Percentiles rank a stretch among this genome's conserved stretches.
These are phyloP conservation scores for Bombus soroeensis DNA, from an alignment of 1,140 invertebrate species.

Conservation along the genomic window DNA sequence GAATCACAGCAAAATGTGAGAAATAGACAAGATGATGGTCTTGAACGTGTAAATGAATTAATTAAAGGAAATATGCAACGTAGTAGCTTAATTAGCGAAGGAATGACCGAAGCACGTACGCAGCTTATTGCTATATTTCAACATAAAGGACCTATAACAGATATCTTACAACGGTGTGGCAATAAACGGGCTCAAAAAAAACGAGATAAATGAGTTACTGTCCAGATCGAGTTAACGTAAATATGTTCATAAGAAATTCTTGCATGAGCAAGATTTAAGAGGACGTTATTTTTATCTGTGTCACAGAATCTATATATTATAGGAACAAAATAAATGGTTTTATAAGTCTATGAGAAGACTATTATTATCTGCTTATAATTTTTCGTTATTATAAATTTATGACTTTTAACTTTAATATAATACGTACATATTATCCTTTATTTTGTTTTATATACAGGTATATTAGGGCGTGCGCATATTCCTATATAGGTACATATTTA, in stretches of 20 bases:
- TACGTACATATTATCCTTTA: conserved; percentile 44
- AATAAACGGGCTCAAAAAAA: conserved; percentile 96
- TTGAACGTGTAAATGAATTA: conserved; percentile 89
- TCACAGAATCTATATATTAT: conserved; percentile 75
- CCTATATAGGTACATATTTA: not conserved
- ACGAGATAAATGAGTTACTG: conserved; percentile 85
- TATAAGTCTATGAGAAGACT: conserved; percentile 67
- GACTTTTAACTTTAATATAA: conserved; percentile 67
- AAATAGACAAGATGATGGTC: conserved; percentile 85
- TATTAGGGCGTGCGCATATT: not conserved
- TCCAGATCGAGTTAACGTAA: conserved; percentile 23
- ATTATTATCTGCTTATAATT: conserved; percentile 59
- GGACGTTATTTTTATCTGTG: conserved; percentile 73
- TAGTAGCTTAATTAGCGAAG: conserved; percentile 95
- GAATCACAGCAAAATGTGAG: conserved; percentile 85
- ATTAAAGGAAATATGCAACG: conserved; percentile 97
- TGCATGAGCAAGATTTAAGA: conserved; percentile 45
- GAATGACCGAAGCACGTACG: conserved; percentile 92
- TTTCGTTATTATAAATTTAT: conserved; percentile 59
- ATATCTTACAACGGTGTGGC: conserved; percentile 94
- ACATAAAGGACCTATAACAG: conserved; percentile 93
- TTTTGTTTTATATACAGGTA: conserved; percentile 18
- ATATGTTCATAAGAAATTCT: conserved; percentile 51
- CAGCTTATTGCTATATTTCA: conserved; percentile 95
- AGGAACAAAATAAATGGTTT: conserved; percentile 74